Evolutionary conservation across 2,113 vertebrate genomes (phyloP).

Genomic region (Thryonomys swinderianus): DNA sequence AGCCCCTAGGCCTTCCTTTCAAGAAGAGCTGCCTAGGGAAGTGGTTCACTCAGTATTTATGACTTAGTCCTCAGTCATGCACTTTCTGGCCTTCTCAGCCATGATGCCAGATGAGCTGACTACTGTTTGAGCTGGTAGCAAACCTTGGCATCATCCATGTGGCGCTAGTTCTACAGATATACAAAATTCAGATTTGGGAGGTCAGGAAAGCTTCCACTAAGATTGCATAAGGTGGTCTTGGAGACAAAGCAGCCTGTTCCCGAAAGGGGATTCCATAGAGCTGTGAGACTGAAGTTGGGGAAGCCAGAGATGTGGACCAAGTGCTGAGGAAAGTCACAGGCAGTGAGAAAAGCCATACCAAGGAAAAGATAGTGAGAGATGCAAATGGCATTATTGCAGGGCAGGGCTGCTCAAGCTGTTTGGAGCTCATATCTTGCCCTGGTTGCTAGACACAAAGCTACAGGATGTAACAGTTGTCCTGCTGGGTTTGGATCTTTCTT

Average conservation of each 20-base stretch:
- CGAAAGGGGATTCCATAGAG: not conserved
- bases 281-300: not conserved
- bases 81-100: not conserved
- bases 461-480: not conserved
- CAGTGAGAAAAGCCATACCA: not conserved
- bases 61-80: not conserved
- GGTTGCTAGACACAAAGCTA: not conserved
- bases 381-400: not conserved
- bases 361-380: not conserved
- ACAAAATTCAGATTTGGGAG: not conserved
- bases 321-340: not conserved
- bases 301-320: not conserved
- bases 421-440: not conserved
- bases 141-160: not conserved
- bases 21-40: not conserved
- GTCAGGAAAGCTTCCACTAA: not conserved
- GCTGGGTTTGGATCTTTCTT: not conserved
- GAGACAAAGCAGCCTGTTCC: not conserved
- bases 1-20: not conserved
- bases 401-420: not conserved
- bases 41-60: not conserved
- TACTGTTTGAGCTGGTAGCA: not conserved
- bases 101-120: not conserved
- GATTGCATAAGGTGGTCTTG: not conserved
- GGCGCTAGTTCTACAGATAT: not conserved